Percentiles rank a stretch among this genome's conserved stretches.
phyloP scores from a whole-genome alignment of 2,797 vertebrate species.

The Karalla daura region DNA sequence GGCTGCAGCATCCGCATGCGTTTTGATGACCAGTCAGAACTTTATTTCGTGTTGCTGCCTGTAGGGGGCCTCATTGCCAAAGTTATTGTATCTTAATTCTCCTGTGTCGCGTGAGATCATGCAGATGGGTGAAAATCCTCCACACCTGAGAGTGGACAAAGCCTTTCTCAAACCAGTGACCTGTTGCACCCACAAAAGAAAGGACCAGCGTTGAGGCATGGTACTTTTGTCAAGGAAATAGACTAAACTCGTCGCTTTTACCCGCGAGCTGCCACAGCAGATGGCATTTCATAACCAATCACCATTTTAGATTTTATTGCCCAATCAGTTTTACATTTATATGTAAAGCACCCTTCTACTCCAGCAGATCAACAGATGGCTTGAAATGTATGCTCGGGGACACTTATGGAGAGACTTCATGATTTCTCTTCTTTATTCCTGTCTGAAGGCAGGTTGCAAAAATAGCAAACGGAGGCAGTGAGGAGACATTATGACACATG shows the following conservation, averaged over 20 bases:
- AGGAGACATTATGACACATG: constrained; percentile 11
- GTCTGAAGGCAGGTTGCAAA: constrained; percentile 41
- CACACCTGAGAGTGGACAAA: neutral
- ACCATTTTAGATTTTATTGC: constrained; percentile 64
- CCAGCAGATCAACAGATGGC: constrained; percentile 72
- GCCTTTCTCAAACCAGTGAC: neutral
- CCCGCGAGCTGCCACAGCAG: constrained; percentile 53
- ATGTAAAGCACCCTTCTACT: constrained; percentile 62
- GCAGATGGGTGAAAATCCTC: neutral
- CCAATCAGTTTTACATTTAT: constrained; percentile 74
- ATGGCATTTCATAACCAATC: constrained; percentile 73
- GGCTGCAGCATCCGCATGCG: constrained; percentile 7
- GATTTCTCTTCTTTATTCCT: constrained; percentile 43
- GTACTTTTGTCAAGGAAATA: constrained; percentile 35
- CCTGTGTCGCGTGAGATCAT: neutral
- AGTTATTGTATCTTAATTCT: constrained; percentile 24
- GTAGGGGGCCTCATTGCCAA: constrained; percentile 71
- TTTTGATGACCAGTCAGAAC: neutral
- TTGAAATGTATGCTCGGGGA: constrained; percentile 58
- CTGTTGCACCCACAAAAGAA: constrained; percentile 16
- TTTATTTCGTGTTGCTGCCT: constrained; percentile 26
- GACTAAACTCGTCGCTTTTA: constrained; percentile 17
- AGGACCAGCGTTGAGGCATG: neutral
- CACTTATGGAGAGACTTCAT: constrained; percentile 44
- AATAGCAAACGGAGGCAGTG: constrained; percentile 25